A percentile compares a stretch with the other conserved stretches of the same genome.
These are phyloP conservation scores for Apteryx owenii DNA, from an alignment of 2,113 vertebrate species.

Conservation along the genomic window DNA sequence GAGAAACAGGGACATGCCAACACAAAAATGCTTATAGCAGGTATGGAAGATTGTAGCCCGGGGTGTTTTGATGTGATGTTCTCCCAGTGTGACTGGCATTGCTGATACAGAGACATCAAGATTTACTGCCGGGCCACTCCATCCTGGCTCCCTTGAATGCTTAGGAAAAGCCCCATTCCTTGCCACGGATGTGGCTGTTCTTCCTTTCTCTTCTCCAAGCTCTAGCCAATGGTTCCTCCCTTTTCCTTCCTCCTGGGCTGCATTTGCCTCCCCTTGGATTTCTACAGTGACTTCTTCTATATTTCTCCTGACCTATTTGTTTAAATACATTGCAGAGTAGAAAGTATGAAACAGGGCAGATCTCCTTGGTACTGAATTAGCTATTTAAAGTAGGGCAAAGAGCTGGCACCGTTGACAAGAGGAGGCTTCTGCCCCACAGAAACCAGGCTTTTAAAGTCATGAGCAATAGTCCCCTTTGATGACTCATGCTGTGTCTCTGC, in stretches of 20 bases:
- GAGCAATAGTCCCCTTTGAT: not conserved
- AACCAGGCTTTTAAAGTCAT: fast-evolving
- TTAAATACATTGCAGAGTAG: not conserved
- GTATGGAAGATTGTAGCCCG: not conserved
- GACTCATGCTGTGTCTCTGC: fast-evolving
- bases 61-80: not conserved
- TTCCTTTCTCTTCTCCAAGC: not conserved
- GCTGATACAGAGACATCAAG: not conserved
- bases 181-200: not conserved
- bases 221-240: not conserved
- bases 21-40: not conserved
- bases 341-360: not conserved
- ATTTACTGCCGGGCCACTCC: not conserved
- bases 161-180: not conserved
- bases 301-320: not conserved
- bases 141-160: no score
- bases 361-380: not conserved
- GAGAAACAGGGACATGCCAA: not conserved
- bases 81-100: not conserved
- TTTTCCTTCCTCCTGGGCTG: not conserved
- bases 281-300: not conserved
- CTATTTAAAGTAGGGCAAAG: not conserved
- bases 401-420: not conserved
- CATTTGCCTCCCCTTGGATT: not conserved
- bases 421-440: not conserved